Conservation (phyloP, 2,888 invertebrate species). For the Diplazon laetatorius region DNA sequence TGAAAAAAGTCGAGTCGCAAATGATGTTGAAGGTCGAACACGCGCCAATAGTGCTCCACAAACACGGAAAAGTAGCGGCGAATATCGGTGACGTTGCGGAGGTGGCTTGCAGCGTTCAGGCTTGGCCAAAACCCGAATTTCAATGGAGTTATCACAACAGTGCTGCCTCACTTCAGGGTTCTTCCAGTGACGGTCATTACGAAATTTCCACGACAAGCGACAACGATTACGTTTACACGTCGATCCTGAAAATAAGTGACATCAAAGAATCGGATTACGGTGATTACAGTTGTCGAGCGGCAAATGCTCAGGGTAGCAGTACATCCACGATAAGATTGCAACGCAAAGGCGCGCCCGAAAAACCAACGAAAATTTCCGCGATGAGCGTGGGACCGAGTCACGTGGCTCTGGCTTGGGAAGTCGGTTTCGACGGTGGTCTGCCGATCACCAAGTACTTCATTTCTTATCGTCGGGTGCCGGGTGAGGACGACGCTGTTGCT, state of each 20-base stretch:
- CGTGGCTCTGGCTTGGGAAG: conserved; percentile 92
- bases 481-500: conserved; percentile 85
- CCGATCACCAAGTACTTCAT: conserved; percentile 94
- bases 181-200: conserved; percentile 91
- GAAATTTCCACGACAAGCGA: conserved; percentile 92
- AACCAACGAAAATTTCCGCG: conserved; percentile 89
- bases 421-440: conserved; percentile 95
- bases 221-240: conserved; percentile 93
- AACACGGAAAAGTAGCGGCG: conserved; percentile 94
- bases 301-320: conserved; percentile 91
- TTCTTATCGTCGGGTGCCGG: conserved; percentile 89
- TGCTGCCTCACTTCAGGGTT: conserved; percentile 89
- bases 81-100: conserved; percentile 93
- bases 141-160: conserved; percentile 94
- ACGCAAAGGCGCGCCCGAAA: conserved; percentile 94
- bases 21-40: conserved; percentile 97
- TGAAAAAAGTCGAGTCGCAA: conserved; percentile 92
- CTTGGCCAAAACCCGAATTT: conserved; percentile 96
- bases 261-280: conserved; percentile 94
- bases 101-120: conserved; percentile 94
- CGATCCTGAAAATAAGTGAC: conserved; percentile 88
- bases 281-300: conserved; percentile 94
- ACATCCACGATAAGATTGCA: conserved; percentile 91
- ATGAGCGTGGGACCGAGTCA: conserved; percentile 90
- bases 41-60: conserved; percentile 93